Evolutionary conservation across 30 jellyfish, hydroid and myxozoan genomes (phyloP).

Genomic region (Haliclystus octoradiatus): DNA sequence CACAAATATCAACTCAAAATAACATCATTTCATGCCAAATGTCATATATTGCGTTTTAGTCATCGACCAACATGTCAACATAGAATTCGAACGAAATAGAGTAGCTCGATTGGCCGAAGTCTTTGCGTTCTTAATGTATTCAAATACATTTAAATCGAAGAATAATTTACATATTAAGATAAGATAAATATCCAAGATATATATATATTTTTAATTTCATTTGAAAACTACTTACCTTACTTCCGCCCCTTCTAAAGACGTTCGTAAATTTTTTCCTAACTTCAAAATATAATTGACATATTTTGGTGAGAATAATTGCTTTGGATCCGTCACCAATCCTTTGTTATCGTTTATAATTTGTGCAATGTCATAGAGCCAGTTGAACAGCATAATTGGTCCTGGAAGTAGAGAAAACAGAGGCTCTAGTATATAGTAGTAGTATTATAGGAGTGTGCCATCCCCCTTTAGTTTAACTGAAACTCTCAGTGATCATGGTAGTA

Average conservation of each 20-base stretch:
- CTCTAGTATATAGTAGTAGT: no score
- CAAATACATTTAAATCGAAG: no score
- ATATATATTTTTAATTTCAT: no score
- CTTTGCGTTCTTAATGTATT: no score
- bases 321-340: conserved; percentile 27
- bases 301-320: not conserved
- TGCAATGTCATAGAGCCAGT: conserved; percentile 84
- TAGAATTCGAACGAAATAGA: no score
- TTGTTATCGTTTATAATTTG: conserved; percentile 62
- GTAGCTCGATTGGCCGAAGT: no score
- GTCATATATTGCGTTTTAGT: not conserved
- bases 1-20: not conserved
- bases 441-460: no score
- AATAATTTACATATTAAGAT: no score
- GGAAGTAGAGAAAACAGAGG: conserved; percentile 1
- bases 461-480: no score
- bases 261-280: conserved; percentile 50
- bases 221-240: conserved; percentile 7
- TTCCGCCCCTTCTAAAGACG: conserved; percentile 29
- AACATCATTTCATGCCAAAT: not conserved
- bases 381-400: conserved; percentile 78
- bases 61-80: no score
- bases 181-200: no score
- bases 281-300: conserved; percentile 28
- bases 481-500: no score